Percentiles rank a stretch among this genome's conserved stretches.
Conservation (phyloP, 2,113 vertebrate species). For the Semnornis frantzii region DNA sequence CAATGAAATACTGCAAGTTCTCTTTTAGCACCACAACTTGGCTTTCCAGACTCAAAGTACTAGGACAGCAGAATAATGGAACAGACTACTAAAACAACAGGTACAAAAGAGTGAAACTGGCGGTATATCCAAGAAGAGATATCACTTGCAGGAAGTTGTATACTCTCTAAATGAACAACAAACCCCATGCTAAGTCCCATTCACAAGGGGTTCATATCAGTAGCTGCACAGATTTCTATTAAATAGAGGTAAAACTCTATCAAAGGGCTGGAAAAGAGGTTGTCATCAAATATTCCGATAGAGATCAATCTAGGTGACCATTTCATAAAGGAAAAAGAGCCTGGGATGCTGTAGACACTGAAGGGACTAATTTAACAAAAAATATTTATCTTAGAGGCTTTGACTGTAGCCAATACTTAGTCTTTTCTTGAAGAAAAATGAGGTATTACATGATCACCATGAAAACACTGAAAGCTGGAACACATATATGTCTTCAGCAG, state of each 20-base stretch:
- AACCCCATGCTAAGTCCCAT: background rate
- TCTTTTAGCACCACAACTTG: background rate
- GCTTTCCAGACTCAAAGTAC: background rate
- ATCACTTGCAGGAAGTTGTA: background rate
- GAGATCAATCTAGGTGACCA: rapidly evolving
- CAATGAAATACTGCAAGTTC: background rate
- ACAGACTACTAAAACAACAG: background rate
- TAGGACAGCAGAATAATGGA: background rate
- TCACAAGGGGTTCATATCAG: background rate
- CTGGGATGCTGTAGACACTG: background rate
- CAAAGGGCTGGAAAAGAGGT: background rate
- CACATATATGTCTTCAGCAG: background rate
- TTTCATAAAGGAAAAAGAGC: background rate
- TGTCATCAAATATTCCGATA: background rate
- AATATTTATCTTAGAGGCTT: background rate
- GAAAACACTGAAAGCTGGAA: background rate
- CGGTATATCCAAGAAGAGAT: background rate
- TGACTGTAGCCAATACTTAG: background rate
- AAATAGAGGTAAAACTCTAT: background rate
- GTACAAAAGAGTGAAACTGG: background rate
- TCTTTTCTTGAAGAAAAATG: background rate
- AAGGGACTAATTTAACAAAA: background rate
- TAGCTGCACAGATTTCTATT: background rate
- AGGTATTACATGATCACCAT: background rate
- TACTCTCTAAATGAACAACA: background rate